These are phyloP conservation scores for Phengaris arion DNA, from an alignment of 2,888 invertebrate species.

Conservation along the genomic window DNA sequence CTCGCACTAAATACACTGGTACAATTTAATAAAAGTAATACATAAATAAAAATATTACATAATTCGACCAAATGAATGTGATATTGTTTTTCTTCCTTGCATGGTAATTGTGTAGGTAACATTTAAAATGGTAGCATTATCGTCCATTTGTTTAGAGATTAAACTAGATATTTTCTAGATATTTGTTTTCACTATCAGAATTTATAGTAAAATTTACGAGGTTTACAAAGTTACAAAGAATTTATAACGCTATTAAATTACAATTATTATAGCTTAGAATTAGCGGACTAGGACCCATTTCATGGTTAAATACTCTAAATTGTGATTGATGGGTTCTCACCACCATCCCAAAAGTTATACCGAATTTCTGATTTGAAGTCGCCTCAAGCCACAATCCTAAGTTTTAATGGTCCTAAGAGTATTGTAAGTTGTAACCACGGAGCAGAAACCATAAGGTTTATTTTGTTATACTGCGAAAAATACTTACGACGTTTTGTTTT, in stretches of 20 bases:
- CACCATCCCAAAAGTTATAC: not conserved
- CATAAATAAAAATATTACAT: too few species aligned
- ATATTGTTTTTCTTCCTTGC: too few species aligned
- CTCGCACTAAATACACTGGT: too few species aligned
- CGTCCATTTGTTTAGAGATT: too few species aligned
- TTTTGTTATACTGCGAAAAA: not conserved
- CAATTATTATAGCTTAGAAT: not conserved
- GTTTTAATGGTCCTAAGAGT: not conserved
- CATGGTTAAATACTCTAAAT: not conserved
- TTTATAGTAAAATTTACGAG: too few species aligned
- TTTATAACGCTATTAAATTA: not conserved
- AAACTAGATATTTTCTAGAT: too few species aligned
- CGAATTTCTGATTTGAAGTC: not conserved
- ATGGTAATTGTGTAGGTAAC: too few species aligned
- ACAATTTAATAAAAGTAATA: too few species aligned
- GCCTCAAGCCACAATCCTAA: not conserved
- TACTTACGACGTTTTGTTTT: not conserved
- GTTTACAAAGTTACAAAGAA: not conserved
- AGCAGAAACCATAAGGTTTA: not conserved
- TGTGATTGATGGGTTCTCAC: not conserved
- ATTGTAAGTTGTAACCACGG: not conserved
- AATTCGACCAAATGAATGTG: too few species aligned
- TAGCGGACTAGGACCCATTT: not conserved
- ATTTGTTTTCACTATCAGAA: too few species aligned
- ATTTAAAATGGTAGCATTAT: too few species aligned